phyloP scores from a whole-genome alignment of 2,888 invertebrate species.

The Agapetus fuscipes region DNA sequence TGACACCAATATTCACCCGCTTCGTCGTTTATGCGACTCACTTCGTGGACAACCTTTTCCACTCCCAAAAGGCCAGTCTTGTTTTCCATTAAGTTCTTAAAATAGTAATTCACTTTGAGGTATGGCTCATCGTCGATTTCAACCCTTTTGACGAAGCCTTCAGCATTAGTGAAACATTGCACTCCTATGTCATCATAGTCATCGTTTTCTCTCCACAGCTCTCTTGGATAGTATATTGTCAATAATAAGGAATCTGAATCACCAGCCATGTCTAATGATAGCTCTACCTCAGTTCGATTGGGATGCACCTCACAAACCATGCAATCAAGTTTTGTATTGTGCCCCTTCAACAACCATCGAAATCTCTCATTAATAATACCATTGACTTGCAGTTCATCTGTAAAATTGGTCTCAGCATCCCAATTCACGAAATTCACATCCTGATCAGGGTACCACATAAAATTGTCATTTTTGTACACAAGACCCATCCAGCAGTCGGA shows the following conservation, averaged over 20 bases:
- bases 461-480: conserved; percentile 26
- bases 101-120: conserved; percentile 15
- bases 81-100: conserved; percentile 16
- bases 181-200: conserved; percentile 37
- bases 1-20: conserved; percentile 59
- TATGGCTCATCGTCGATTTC: conserved; percentile 32
- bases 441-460: conserved; percentile 32
- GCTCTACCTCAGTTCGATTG: conserved; percentile 29
- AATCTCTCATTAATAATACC: conserved; percentile 14
- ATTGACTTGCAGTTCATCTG: conserved; percentile 2
- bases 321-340: conserved; percentile 27
- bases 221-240: conserved; percentile 46
- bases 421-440: conserved; percentile 10
- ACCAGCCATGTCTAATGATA: conserved; percentile 5
- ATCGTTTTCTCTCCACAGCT: conserved; percentile 40
- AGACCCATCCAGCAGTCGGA: conserved; percentile 24
- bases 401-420: conserved; percentile 13
- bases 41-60: conserved; percentile 37
- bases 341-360: conserved; percentile 22
- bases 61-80: conserved; percentile 14
- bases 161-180: conserved; percentile 52
- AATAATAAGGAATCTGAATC: conserved; percentile 32
- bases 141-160: conserved; percentile 39
- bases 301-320: conserved; percentile 37
- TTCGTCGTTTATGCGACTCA: conserved; percentile 41